Evolutionary conservation across 2,113 vertebrate species (phyloP).

Genomic region (Engraulis encrasicolus): DNA sequence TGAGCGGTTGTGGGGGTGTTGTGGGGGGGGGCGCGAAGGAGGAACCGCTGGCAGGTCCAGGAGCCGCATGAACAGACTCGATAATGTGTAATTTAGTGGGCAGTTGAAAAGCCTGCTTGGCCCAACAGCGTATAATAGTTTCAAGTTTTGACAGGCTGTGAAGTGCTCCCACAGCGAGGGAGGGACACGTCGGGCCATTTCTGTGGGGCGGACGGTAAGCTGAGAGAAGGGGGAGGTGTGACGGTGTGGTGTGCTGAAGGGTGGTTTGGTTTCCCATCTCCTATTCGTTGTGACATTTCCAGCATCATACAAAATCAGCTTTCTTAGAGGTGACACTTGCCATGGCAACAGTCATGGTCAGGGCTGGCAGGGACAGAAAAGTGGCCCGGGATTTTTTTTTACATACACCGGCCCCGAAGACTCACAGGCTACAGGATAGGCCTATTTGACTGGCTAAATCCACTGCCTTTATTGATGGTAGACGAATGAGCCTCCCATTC

Average conservation of each 20-base stretch:
- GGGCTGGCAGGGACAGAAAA: no score
- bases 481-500: no score
- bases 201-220: background rate
- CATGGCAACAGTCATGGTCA: background rate
- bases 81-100: slow-evolving; percentile 5
- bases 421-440: no score
- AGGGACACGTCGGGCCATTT: slow-evolving; percentile 6
- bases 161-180: background rate
- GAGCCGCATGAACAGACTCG: background rate
- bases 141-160: background rate
- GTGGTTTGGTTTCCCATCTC: background rate
- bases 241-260: no score
- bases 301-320: background rate
- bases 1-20: no score
- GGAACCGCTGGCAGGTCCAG: background rate
- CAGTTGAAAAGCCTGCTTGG: background rate
- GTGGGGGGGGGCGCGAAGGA: background rate
- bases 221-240: background rate
- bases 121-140: background rate
- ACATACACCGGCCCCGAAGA: no score
- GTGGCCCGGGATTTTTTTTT: no score
- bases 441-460: no score
- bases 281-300: background rate
- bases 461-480: no score
- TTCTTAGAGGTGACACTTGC: slow-evolving; percentile 19